Conservation (phyloP, 2,113 vertebrate species). For the Callopanchax toddi region DNA sequence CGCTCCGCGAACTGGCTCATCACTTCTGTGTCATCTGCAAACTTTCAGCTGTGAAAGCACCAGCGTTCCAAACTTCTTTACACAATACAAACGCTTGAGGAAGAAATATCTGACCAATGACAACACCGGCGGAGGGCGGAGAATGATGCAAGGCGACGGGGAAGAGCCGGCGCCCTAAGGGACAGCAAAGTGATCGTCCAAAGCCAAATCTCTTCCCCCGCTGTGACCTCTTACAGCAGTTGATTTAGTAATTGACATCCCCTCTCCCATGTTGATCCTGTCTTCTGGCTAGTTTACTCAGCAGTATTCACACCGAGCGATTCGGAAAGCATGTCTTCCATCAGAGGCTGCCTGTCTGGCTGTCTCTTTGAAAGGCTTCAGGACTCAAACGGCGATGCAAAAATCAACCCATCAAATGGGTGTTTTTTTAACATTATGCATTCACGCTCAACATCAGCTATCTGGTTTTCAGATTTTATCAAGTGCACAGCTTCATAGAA, state of each 20-base stretch:
- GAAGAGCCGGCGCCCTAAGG: slow-evolving; percentile 13
- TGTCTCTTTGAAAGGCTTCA: slow-evolving; percentile 15
- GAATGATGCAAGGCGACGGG: neutral
- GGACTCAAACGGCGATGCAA: slow-evolving; percentile 1
- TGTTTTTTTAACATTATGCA: neutral
- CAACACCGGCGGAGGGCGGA: neutral
- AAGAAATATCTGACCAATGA: slow-evolving; percentile 5
- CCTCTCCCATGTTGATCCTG: slow-evolving; percentile 45
- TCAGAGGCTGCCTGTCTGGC: slow-evolving; percentile 29
- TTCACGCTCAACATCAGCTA: neutral
- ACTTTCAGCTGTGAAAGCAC: neutral
- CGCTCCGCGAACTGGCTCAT: slow-evolving; percentile 1
- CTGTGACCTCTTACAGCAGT: slow-evolving; percentile 37
- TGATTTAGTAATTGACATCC: slow-evolving; percentile 52
- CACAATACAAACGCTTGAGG: neutral
- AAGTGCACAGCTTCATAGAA: slow-evolving; percentile 8
- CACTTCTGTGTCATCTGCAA: slow-evolving; percentile 20
- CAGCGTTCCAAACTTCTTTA: neutral
- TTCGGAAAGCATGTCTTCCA: slow-evolving; percentile 38
- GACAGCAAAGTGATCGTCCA: slow-evolving; percentile 23
- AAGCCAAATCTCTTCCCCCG: slow-evolving; percentile 32
- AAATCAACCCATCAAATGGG: slow-evolving; percentile 1
- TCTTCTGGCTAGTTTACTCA: slow-evolving; percentile 39
- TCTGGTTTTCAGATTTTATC: neutral
- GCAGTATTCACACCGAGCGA: slow-evolving; percentile 25